phyloP scores from a whole-genome alignment of 2,888 invertebrate species.

The Pseudanteris insignis region DNA sequence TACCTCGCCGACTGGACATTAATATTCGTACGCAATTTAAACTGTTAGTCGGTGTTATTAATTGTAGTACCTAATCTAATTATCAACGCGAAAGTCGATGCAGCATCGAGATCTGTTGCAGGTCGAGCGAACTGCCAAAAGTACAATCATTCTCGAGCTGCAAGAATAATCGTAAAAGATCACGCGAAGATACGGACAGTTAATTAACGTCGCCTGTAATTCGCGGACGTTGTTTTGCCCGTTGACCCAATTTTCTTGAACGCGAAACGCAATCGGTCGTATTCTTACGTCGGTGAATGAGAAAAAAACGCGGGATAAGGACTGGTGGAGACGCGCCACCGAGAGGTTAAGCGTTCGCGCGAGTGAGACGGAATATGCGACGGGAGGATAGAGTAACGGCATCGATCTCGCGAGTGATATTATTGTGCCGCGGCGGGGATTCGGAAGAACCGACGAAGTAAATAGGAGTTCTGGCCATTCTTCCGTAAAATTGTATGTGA shows the following conservation, averaged over 20 bases:
- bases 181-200: conserved; percentile 32
- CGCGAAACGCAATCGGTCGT: too few species aligned
- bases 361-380: not conserved
- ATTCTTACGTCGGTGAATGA: too few species aligned
- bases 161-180: too few species aligned
- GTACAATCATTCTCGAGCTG: too few species aligned
- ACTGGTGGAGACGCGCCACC: not conserved
- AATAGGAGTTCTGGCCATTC: conserved; percentile 65
- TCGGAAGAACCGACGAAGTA: conserved; percentile 61
- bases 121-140: too few species aligned
- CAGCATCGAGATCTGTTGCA: too few species aligned
- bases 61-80: too few species aligned
- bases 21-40: too few species aligned
- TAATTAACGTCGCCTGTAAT: conserved; percentile 33
- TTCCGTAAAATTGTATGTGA: conserved; percentile 67
- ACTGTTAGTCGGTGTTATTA: too few species aligned
- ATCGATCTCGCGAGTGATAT: conserved; percentile 51
- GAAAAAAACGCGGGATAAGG: not conserved
- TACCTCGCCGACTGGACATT: too few species aligned
- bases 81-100: too few species aligned
- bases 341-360: not conserved
- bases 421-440: conserved; percentile 53
- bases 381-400: conserved; percentile 23
- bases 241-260: conserved; percentile 33
- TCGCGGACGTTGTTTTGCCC: conserved; percentile 16